Evolutionary conservation across 92 coral and sea anemone species (phyloP).

Genomic region (Palythoa heliodiscus): DNA sequence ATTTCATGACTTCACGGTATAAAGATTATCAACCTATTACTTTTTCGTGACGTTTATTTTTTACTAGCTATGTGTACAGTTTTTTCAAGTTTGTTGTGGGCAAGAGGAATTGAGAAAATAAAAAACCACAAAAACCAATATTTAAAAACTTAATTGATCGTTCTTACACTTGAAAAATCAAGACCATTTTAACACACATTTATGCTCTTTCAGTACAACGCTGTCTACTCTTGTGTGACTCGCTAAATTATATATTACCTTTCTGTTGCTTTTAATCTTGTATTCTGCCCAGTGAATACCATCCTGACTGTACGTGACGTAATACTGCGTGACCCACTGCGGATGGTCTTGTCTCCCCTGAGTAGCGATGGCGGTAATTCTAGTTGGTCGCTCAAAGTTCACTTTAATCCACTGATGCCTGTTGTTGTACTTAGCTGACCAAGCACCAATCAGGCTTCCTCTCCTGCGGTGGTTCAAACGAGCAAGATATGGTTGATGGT

Average conservation of each 20-base stretch:
- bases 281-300: slow-evolving; percentile 28
- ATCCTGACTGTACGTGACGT: slow-evolving; percentile 34
- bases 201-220: no score
- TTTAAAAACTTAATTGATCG: no score
- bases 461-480: slow-evolving; percentile 37
- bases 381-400: slow-evolving; percentile 21
- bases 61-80: no score
- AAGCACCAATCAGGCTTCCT: slow-evolving; percentile 23
- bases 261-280: slow-evolving; percentile 23
- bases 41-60: no score
- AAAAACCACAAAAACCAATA: no score
- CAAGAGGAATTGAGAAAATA: no score
- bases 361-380: slow-evolving; percentile 26
- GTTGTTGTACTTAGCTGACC: slow-evolving; percentile 39
- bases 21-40: no score
- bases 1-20: no score
- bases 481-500: slow-evolving; percentile 21
- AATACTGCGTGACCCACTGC: slow-evolving; percentile 37
- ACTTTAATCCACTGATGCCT: slow-evolving; percentile 35
- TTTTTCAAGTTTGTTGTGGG: no score
- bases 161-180: no score
- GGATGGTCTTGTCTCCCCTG: slow-evolving; percentile 35
- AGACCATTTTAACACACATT: no score
- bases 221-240: no score
- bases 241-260: not conserved